A percentile compares a stretch with the other conserved stretches of the same genome.
These are phyloP conservation scores for Glomeris maerens DNA, from an alignment of 1,140 invertebrate genomes.

Conservation along the genomic window DNA sequence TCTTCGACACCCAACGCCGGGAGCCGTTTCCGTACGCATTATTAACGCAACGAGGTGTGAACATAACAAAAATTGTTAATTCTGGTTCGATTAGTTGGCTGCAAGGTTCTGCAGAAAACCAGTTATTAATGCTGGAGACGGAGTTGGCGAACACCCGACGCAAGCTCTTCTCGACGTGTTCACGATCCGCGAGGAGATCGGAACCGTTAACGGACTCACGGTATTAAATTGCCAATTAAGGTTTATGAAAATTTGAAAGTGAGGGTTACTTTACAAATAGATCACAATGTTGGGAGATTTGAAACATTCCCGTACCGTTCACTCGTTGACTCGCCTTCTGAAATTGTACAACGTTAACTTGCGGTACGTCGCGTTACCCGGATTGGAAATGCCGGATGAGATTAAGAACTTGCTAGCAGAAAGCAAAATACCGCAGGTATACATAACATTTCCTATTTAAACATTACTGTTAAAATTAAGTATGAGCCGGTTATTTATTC, in stretches of 20 bases:
- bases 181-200: slow-evolving; percentile 96
- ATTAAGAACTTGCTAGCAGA: slow-evolving; percentile 61
- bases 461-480: not conserved
- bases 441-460: no score
- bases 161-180: slow-evolving; percentile 95
- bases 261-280: not conserved
- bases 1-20: slow-evolving; percentile 77
- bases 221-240: slow-evolving; percentile 20
- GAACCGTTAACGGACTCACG: slow-evolving; percentile 91
- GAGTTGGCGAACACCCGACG: slow-evolving; percentile 94
- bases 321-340: slow-evolving; percentile 80
- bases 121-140: slow-evolving; percentile 94
- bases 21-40: slow-evolving; percentile 66
- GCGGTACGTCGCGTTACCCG: slow-evolving; percentile 73
- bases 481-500: not conserved
- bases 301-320: slow-evolving; percentile 94
- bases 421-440: slow-evolving; percentile 60
- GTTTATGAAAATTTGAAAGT: slow-evolving; percentile 7
- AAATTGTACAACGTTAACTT: slow-evolving; percentile 80
- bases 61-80: not conserved
- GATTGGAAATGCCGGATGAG: slow-evolving; percentile 77
- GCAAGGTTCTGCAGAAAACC: slow-evolving; percentile 68
- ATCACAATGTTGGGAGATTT: slow-evolving; percentile 69
- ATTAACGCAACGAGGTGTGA: not conserved
- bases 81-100: slow-evolving; percentile 45